Evolutionary conservation across 2,113 vertebrate species (phyloP).

Genomic region (Bettongia penicillata): DNA sequence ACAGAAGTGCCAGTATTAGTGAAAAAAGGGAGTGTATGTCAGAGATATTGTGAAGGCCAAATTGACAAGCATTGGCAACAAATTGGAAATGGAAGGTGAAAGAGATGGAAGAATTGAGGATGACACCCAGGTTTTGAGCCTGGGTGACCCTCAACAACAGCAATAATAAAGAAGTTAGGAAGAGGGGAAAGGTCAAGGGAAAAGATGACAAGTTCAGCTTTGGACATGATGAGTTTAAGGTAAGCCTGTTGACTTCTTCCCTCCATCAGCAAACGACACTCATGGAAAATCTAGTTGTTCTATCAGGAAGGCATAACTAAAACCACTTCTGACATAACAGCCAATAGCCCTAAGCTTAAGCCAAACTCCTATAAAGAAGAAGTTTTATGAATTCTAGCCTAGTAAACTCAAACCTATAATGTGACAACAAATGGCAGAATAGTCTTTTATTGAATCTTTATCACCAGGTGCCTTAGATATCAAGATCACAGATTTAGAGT

Average conservation of each 20-base stretch:
- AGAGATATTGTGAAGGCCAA: neutral
- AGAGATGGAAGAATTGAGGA: neutral
- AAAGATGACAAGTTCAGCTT: neutral
- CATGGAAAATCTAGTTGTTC: conserved; percentile 24
- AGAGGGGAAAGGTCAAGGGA: neutral
- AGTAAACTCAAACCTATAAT: conserved; percentile 49
- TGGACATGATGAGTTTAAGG: neutral
- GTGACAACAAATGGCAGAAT: conserved; percentile 48
- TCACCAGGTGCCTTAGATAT: conserved; percentile 38
- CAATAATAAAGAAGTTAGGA: neutral
- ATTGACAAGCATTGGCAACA: neutral
- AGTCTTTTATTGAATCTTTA: conserved; percentile 57
- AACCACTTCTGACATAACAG: neutral
- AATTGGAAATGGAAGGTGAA: neutral
- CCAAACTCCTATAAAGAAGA: conserved; percentile 5
- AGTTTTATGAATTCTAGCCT: conserved; percentile 39
- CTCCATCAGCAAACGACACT: conserved; percentile 36
- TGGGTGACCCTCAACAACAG: neutral
- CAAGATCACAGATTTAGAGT: neutral
- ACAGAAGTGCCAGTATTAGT: too few species aligned
- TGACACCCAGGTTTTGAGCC: neutral
- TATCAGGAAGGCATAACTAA: conserved; percentile 13
- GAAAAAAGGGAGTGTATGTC: too few species aligned
- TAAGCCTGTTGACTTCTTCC: neutral
- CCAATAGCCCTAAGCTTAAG: conserved; percentile 12